Percentiles rank a stretch among this genome's conserved stretches.
These are phyloP conservation scores for Aplysia californica DNA, from an alignment of 1,140 invertebrate species.

Conservation along the genomic window DNA sequence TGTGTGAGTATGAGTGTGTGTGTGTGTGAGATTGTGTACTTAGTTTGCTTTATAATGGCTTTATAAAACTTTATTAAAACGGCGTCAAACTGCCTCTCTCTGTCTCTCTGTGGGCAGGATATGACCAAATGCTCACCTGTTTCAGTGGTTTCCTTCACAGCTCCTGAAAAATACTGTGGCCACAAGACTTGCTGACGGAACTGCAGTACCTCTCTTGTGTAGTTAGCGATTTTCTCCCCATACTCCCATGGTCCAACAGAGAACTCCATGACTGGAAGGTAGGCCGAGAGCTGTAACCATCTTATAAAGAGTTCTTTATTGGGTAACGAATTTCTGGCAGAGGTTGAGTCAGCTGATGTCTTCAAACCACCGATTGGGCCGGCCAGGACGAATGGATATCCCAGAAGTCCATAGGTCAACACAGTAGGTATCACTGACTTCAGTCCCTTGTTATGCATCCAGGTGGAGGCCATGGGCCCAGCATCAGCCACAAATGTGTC, in stretches of 20 bases:
- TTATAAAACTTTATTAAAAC: too few relatives aligned
- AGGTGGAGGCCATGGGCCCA: conserved; percentile 85
- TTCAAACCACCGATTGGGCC: conserved; percentile 95
- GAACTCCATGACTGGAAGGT: conserved; percentile 90
- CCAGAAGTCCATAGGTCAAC: conserved; percentile 85
- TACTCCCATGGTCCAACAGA: conserved; percentile 90
- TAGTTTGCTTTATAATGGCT: too few relatives aligned
- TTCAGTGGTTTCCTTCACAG: conserved; percentile 74
- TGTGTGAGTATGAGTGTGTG: too few relatives aligned
- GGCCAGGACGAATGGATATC: conserved; percentile 86
- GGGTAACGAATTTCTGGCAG: conserved; percentile 46
- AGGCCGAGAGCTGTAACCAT: conserved; percentile 87
- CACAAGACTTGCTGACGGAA: conserved; percentile 77
- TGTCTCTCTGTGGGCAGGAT: too few relatives aligned
- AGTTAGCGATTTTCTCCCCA: conserved; percentile 76
- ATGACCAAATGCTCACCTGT: conserved; percentile 76
- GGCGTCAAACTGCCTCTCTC: too few relatives aligned
- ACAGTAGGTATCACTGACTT: conserved; percentile 79
- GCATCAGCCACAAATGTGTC: conserved; percentile 85
- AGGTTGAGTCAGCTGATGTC: conserved; percentile 67
- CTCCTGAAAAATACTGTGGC: conserved; percentile 70
- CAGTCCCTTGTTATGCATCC: conserved; percentile 81
- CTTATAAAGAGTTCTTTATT: conserved; percentile 32
- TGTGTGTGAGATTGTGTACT: too few relatives aligned
- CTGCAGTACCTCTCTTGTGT: conserved; percentile 75